A percentile compares a stretch with the other conserved stretches of the same genome.
phyloP scores from a whole-genome alignment of 2,113 vertebrate genomes.

The Engystomops pustulosus region DNA sequence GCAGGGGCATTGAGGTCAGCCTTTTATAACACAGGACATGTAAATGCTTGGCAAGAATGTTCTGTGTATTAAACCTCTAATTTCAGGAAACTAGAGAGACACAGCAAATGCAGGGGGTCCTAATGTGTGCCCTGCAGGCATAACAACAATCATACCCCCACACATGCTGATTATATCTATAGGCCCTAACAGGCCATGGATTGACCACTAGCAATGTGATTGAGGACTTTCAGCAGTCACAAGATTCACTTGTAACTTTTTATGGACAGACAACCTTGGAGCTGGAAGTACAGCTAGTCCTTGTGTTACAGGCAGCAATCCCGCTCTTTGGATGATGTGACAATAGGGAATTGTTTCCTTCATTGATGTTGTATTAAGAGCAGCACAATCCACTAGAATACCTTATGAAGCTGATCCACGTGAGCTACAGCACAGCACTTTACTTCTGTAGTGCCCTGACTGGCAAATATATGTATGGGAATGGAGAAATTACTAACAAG shows the following conservation, averaged over 20 bases:
- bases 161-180: no score
- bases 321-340: neutral
- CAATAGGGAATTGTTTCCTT: neutral
- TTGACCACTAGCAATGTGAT: no score
- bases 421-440: no score
- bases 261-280: neutral
- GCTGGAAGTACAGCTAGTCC: neutral
- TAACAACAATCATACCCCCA: no score
- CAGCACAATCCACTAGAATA: no score
- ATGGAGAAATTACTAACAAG: no score
- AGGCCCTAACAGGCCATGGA: no score
- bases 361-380: neutral
- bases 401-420: no score
- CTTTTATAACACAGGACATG: neutral
- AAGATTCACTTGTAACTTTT: no score
- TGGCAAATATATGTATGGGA: no score
- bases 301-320: neutral
- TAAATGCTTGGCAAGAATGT: neutral
- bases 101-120: neutral
- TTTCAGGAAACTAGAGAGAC: neutral
- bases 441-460: no score
- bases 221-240: neutral
- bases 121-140: neutral
- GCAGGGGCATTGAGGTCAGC: no score
- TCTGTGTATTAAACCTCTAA: neutral